Evolutionary conservation across 2,113 vertebrate species (phyloP), one percentile per base, ranked within the genome.

Genomic region (Phrynosoma blainvillii): DNA sequence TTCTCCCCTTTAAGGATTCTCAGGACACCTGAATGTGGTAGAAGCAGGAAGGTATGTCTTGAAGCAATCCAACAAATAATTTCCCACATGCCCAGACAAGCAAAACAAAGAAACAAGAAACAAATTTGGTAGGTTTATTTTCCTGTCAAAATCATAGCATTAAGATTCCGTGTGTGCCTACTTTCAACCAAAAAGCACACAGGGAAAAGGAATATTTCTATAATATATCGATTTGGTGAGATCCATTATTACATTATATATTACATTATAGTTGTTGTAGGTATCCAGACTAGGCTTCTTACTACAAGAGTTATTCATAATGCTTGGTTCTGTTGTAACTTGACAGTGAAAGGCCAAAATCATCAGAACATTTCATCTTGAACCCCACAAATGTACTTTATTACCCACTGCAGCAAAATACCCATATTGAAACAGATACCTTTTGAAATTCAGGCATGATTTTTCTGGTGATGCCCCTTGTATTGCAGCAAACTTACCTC

Each of bases 391-490:
- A 40, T 84, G 79, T 27, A 78, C 5, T 89, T 81, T 73, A 0
- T 0, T 84, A 91, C 70, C 91, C 76, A 2, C 2, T 18, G 0
- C 52, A 74, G 52, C 84, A 47, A 66, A 32, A 85, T 82, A 92
- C 84, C 78, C 52, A 0, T 1, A 1, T 16, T 0, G 10, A 77
- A 9, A 1, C 75, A 73, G 32, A 73, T 2, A 32, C 52, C 47
- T 62, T 62, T 80, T 8, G 79, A 89, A 4, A 85, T 68, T 77
- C 25, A 21, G 30, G 47, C 56, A 0, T 84, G 30, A 71, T 27
- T 91, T 92, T 87, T 30, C 85, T 83, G 25, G 70, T 65, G 62
- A 87, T 92, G 47, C 32, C 42, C 7, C 21, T 76, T 90, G 76
- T 88, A 79, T 66, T 86, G 76, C 87, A 88, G 90, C 14, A 18